phyloP scores from a whole-genome alignment of 2,888 invertebrate species.

The Papilio elwesi region DNA sequence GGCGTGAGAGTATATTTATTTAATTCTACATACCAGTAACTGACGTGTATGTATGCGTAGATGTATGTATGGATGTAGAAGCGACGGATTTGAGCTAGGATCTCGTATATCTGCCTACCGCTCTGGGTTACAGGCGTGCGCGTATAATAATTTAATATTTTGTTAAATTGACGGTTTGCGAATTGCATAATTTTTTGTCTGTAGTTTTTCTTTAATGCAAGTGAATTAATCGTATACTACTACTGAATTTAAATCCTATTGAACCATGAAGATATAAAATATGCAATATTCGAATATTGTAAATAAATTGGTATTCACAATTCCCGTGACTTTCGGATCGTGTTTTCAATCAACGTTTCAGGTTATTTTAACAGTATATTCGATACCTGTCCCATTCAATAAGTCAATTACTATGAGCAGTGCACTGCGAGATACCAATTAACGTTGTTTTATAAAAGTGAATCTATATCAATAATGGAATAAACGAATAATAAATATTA shows the following conservation, averaged over 20 bases:
- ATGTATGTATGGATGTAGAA: no score
- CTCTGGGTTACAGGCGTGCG: no score
- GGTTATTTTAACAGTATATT: conserved; percentile 9
- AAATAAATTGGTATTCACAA: conserved; percentile 13
- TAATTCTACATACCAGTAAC: no score
- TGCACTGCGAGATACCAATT: not conserved
- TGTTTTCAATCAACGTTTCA: conserved; percentile 2
- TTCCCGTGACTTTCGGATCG: not conserved
- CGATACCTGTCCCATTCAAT: not conserved
- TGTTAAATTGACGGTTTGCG: no score
- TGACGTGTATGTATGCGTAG: no score
- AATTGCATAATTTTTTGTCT: no score
- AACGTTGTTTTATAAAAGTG: not conserved
- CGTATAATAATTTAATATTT: no score
- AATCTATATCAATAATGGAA: not conserved
- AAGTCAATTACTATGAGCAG: not conserved
- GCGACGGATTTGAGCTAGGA: no score
- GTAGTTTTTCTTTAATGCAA: not conserved
- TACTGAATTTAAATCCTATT: not conserved
- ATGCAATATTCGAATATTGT: not conserved
- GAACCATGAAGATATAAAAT: not conserved
- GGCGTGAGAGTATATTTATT: no score
- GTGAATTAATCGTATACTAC: not conserved
- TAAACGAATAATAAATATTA: not conserved
- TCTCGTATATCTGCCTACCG: no score